Base-by-base conservation (phyloP, 2,113 vertebrate genomes). In the Pomatostomus ruficeps region DNA sequence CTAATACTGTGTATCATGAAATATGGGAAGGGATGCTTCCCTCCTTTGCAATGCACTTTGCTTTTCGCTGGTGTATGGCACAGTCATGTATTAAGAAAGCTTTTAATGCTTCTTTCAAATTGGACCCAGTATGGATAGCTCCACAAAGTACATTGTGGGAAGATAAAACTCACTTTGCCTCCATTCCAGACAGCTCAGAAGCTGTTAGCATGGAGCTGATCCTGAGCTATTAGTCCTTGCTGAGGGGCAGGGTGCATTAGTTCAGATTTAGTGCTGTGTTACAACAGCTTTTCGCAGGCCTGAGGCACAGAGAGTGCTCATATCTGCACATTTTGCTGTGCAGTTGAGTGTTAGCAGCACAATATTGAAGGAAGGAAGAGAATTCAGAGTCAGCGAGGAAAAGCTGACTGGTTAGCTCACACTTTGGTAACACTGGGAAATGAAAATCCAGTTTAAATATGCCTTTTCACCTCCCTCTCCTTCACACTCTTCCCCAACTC, bases 91-190 rank as follows among this genome's bases (percentile, higher is more conserved):
- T 66, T 73, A 66, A 84, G 68, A 89, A 94, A 90, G 74, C 62
- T 88, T 88, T 79, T 45, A 95, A 48, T 55, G 59, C 85, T 58
- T 67, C 55, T 83, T 92, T 51, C 72, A 83, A 90, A 88, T 83
- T 35, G 40, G 23, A 76, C n/a, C 20, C n/a, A 31, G 2, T 91
- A 46, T 38, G 29, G 63, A 71, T 25, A 90, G 72, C 51, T 83
- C 42, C 80, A 80, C 29, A 66, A 93, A 80, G 49, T 58, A 85
- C 42, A 6, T 51, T 90, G 79, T 80, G 79, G 95, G 82, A 91
- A 80, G 67, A 86, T 83, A 74, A 96, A 97, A 77, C 19, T 62
- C 85, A 65, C 71, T 88, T 68, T 86, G 38, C 75, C 42, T 95
- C 49, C 49, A 38, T 66, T 70, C 38, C 51, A 95, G 72, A 49